phyloP scores from a whole-genome alignment of 1,140 invertebrate species.

The Aphis craccivora region DNA sequence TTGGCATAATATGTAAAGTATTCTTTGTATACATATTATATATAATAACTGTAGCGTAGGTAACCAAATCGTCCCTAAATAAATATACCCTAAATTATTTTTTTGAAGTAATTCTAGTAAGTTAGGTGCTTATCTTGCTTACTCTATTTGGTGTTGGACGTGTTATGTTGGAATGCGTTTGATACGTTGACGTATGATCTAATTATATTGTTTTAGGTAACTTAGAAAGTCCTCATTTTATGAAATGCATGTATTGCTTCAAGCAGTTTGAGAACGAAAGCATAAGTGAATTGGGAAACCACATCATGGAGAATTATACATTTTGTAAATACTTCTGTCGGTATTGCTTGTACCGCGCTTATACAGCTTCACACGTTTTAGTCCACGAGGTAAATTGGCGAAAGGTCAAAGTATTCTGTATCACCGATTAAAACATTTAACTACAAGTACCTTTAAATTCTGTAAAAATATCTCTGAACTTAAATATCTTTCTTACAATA shows the following conservation, averaged over 20 bases:
- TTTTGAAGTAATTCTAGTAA: no score
- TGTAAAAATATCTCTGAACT: not conserved
- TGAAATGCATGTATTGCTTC: not conserved
- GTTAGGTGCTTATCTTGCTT: no score
- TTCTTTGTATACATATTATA: no score
- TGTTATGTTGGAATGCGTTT: no score
- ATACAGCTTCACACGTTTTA: not conserved
- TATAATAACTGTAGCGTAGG: no score
- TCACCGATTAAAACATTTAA: not conserved
- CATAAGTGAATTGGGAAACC: not conserved
- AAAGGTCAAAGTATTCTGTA: not conserved
- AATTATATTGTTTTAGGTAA: not conserved
- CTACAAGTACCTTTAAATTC: not conserved
- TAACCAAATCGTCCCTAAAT: no score
- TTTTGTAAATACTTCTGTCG: not conserved
- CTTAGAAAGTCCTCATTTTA: not conserved
- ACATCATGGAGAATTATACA: not conserved
- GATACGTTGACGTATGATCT: no score
- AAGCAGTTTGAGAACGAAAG: not conserved
- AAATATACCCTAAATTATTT: no score
- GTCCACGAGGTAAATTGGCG: not conserved
- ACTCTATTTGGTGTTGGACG: no score
- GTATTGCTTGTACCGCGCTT: not conserved
- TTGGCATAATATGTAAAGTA: no score
- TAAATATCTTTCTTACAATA: not conserved